phyloP scores from a whole-genome alignment of 2,888 invertebrate genomes.

The Taphrorychus bicolor region DNA sequence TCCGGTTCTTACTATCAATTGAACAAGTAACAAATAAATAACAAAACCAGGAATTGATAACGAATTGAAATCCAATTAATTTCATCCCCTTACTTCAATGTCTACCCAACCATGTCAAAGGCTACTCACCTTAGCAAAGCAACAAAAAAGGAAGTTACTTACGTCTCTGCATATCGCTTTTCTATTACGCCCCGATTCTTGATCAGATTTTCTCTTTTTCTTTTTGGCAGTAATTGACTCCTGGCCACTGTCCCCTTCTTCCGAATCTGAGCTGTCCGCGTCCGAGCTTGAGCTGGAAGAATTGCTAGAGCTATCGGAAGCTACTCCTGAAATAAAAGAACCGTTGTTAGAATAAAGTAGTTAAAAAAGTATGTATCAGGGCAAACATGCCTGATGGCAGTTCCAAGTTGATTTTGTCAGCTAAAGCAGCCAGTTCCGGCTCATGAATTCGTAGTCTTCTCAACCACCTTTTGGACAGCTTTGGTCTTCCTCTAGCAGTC shows the following conservation, averaged over 20 bases:
- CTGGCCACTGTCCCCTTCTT: conserved; percentile 81
- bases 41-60: no score
- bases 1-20: no score
- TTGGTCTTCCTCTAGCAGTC: conserved; percentile 92
- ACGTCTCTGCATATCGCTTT: conserved; percentile 44
- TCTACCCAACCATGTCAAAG: no score
- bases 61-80: no score
- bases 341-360: neutral
- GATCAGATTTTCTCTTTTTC: conserved; percentile 68
- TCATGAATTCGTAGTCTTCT: conserved; percentile 68
- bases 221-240: conserved; percentile 89
- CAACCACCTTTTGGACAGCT: conserved; percentile 93
- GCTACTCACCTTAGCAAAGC: no score
- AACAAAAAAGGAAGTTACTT: no score
- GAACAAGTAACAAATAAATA: no score
- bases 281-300: conserved; percentile 72
- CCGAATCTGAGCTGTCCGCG: conserved; percentile 56
- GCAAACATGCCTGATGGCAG: conserved; percentile 75
- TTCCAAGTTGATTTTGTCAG: conserved; percentile 84
- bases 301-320: conserved; percentile 93
- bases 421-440: conserved; percentile 78
- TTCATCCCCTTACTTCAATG: no score
- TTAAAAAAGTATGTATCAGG: neutral
- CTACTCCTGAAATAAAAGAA: conserved; percentile 66
- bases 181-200: conserved; percentile 55